Conservation (phyloP, 2,888 invertebrate genomes). For the Netelia inedita region DNA sequence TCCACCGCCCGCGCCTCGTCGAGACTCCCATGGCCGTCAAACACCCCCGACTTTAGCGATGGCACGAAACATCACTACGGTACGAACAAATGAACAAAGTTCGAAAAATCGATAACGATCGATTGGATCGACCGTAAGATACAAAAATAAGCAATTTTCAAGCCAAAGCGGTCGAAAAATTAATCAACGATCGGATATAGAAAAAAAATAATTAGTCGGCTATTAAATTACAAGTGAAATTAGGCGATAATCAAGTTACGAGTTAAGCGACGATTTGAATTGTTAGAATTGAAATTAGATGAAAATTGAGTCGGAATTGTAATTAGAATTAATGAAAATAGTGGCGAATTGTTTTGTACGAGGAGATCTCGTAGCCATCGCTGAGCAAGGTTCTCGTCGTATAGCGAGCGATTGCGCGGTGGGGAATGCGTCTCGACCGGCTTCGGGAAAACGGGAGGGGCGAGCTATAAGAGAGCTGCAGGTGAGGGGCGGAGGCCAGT, state of each 20-base stretch:
- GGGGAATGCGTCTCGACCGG: slow-evolving; percentile 55
- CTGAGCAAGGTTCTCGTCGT: slow-evolving; percentile 63
- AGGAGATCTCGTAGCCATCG: slow-evolving; percentile 58
- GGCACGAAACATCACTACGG: slow-evolving; percentile 67
- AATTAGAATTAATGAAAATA: no score
- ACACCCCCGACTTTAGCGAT: slow-evolving; percentile 79
- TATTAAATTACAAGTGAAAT: no score
- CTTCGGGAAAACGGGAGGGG: slow-evolving; percentile 71
- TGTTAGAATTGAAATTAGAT: background rate
- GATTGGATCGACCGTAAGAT: background rate
- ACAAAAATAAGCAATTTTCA: background rate
- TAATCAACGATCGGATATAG: background rate
- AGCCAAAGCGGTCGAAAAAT: background rate
- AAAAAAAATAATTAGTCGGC: background rate
- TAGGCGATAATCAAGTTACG: background rate
- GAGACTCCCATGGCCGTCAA: slow-evolving; percentile 78
- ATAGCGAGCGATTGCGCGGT: slow-evolving; percentile 79
- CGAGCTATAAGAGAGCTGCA: slow-evolving; percentile 78
- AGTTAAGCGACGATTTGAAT: background rate
- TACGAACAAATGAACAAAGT: slow-evolving; percentile 29
- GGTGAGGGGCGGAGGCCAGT: slow-evolving; percentile 84
- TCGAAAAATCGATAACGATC: background rate
- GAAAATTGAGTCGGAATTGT: background rate
- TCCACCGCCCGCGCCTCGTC: slow-evolving; percentile 75
- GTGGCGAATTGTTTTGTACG: slow-evolving; percentile 33